Base-by-base conservation (phyloP, 2,113 vertebrate species). In the Neoarius graeffei region DNA sequence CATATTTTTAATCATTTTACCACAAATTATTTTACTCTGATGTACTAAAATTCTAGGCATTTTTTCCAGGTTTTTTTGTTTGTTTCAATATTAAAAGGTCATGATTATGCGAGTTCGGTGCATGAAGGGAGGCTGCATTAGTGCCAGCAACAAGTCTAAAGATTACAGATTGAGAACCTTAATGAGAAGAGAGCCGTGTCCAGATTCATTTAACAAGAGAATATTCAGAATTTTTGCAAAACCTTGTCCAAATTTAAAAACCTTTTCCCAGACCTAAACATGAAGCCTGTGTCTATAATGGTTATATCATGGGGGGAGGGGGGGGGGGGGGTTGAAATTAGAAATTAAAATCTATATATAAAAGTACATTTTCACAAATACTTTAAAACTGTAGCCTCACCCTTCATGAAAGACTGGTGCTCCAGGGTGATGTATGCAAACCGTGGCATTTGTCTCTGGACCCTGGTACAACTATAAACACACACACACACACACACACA, bases 351-450 rank as follows among this genome's bases (percentile, higher is more conserved):
- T 42, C 3, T 2, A 52, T 2, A 52, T 56, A 10, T 27, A 50
- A 48, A 30, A 23, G 52, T 54, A 11, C 0, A 81, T 81, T 67
- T 54, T 79, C 17, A 57, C 17, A 71, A 62, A 59, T 3, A 59
- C 25, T 69, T 54, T 17, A 48, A 83, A 69, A 19, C 25, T n/a
- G 13, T 64, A 56, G 57, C 89, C 95, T 97, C 92, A 99, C 98
- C 98, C 98, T 73, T 99, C 98, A 1, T 99, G 98, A 90, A 99
- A 99, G 87, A 97, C 96, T 7, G 98, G 98, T 0, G 90, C 94
- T 0, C 98, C 98, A 0, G 97, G 96, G 85, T 99, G 98, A 91
- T 97, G 94, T 1, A 79, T 94, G 93, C 98, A 99, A 25, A 93
- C 86, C 87, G 95, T 95, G n/a, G 17, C 17, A 85, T 97, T 91